A percentile compares a stretch with the other conserved stretches of the same genome.
Conservation (phyloP, 2,797 vertebrate species). For the Dallia pectoralis region DNA sequence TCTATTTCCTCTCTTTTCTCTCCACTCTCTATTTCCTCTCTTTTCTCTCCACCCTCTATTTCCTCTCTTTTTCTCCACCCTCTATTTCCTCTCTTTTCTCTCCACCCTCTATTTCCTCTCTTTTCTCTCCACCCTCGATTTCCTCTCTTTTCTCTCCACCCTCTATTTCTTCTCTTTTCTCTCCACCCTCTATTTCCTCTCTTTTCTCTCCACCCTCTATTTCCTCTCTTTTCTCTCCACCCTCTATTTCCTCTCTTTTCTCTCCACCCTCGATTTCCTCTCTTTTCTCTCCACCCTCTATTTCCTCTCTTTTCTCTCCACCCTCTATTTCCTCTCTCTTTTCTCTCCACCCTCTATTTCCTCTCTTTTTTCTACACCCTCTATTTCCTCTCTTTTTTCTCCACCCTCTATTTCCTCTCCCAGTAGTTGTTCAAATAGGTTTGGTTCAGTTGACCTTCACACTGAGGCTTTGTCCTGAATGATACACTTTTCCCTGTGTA, state of each 20-base stretch:
- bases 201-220: too few relatives aligned
- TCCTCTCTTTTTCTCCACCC: constrained; percentile 1
- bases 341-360: neutral
- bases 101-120: constrained; percentile 25
- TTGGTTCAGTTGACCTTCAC: constrained; percentile 25
- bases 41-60: constrained; percentile 4
- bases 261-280: too few relatives aligned
- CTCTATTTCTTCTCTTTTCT: neutral
- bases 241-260: too few relatives aligned
- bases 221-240: neutral
- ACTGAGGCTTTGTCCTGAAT: neutral
- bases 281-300: constrained; percentile 1
- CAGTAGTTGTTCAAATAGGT: constrained; percentile 15
- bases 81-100: neutral
- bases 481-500: neutral
- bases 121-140: too few relatives aligned
- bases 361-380: too few relatives aligned
- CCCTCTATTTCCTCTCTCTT: too few relatives aligned
- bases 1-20: constrained; percentile 27
- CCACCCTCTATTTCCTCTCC: constrained; percentile 26
- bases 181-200: constrained; percentile 17
- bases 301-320: neutral
- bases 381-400: neutral
- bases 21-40: constrained; percentile 18
- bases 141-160: neutral